Evolutionary conservation across 2,888 invertebrate genomes (phyloP), one percentile per base, ranked within the genome.

Genomic region (Megastigmus dorsalis): DNA sequence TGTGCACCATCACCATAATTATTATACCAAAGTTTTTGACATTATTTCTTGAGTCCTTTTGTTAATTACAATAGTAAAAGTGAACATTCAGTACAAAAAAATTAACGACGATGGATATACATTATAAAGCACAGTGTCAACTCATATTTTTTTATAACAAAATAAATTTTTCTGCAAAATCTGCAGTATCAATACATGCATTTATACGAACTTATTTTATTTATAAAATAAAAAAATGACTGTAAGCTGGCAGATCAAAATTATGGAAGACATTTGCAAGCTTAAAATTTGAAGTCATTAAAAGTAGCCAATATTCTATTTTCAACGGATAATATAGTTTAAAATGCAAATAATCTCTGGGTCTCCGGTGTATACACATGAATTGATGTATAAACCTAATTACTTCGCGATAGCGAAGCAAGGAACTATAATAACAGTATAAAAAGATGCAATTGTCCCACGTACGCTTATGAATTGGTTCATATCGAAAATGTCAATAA

Each of bases 1-100:
- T 79, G 81, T 83, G 82, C 81, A 84, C 85, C 84, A 83, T 83
- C 85, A 85, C 84, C 85, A 80, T 79, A 78, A 78, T 59, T 78
- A 80, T 75, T 48, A 55, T 75, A 52, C 28, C 28, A 78, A 74
- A 68, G 73, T 75, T 79, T 73, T 78, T 60, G 74, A 71, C 79
- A 66, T 54, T 36, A 43, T 70, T 66, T 33, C 55, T 57, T 77
- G 54, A 72, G 54, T 76, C 26, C 57, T 68, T 63, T 59, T 57
- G 48, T 69, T 65, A 65, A 50, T 54, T 65, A 75, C 28, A 65
- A 70, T 77, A 79, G 23, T 70, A 28, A 55, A 54, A 59, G 18
- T 57, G 52, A 55, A 43, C 18, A 65, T 45, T 68, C 50, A 68
- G 10, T 75, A 60, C 9, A 45, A 66, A 75, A n/a, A n/a, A 54